Percentiles rank a stretch among this genome's conserved stretches.
Evolutionary conservation across 2,113 vertebrate species (phyloP).

Genomic region (Catharus minimus): DNA sequence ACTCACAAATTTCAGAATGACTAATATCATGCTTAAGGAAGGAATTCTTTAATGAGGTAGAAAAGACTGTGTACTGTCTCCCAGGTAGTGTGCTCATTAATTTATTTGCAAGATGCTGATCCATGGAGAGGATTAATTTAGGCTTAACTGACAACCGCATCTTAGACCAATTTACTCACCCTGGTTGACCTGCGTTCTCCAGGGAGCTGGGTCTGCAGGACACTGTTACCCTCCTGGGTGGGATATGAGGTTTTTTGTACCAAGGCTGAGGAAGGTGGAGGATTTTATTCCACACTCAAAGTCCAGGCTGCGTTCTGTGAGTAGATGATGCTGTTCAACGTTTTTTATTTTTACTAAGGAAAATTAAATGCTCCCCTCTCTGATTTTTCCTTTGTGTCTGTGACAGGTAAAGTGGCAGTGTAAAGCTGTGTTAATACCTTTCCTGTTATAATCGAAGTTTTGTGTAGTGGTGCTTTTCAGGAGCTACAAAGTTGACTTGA

Average conservation of each 20-base stretch:
- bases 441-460: background rate
- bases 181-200: background rate
- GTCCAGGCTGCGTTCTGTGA: background rate
- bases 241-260: accelerated
- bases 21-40: background rate
- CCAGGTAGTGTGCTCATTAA: background rate
- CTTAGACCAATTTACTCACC: background rate
- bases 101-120: background rate
- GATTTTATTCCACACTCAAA: background rate
- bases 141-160: background rate
- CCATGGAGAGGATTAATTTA: background rate
- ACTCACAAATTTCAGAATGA: background rate
- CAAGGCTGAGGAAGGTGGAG: background rate
- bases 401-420: background rate
- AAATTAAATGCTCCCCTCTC: accelerated
- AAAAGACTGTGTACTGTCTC: background rate
- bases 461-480: background rate
- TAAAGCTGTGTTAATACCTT: background rate
- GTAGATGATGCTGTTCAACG: background rate
- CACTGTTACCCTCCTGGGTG: background rate
- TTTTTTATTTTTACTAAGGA: background rate
- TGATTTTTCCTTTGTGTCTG: background rate
- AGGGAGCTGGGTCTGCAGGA: background rate
- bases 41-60: background rate
- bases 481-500: background rate